phyloP scores from a whole-genome alignment of 1,140 invertebrate species.

The Zaprionus lachaisei region DNA sequence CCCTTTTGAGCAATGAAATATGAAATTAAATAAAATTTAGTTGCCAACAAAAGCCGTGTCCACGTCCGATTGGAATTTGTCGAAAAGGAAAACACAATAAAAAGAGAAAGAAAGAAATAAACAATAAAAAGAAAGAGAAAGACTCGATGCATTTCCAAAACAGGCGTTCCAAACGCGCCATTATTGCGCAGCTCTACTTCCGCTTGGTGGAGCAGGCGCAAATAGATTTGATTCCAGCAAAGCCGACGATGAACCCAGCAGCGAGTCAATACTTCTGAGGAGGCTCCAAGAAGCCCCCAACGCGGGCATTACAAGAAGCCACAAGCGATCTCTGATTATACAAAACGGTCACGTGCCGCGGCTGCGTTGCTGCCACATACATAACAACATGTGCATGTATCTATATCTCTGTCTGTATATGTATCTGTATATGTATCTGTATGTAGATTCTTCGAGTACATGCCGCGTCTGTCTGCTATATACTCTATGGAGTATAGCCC shows the following conservation, averaged over 20 bases:
- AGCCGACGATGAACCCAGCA: not conserved
- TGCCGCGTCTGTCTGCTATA: conserved; percentile 24
- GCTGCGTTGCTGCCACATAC: conserved; percentile 48
- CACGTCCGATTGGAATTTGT: conserved; percentile 46
- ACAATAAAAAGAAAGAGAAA: not conserved
- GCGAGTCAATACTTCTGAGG: not conserved
- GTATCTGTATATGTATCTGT: conserved; percentile 6
- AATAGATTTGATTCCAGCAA: conserved; percentile 16
- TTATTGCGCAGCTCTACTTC: conserved; percentile 15
- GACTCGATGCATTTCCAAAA: conserved; percentile 49
- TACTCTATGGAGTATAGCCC: conserved; percentile 14
- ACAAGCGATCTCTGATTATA: conserved; percentile 46
- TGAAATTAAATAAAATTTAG: conserved; percentile 77
- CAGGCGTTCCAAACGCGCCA: conserved; percentile 19
- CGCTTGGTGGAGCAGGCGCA: conserved; percentile 2
- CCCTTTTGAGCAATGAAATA: conserved; percentile 73
- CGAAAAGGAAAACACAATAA: not conserved
- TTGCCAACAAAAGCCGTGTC: conserved; percentile 64
- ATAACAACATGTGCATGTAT: conserved; percentile 50
- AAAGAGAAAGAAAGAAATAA: not conserved
- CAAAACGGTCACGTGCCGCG: conserved; percentile 73
- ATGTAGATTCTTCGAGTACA: conserved; percentile 9
- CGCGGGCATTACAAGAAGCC: conserved; percentile 9
- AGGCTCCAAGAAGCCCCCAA: not conserved
- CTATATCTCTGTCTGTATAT: not conserved